A percentile compares a stretch with the other conserved stretches of the same genome.
These are phyloP conservation scores for Pandemis corylana DNA, from an alignment of 2,888 invertebrate species.

Conservation along the genomic window DNA sequence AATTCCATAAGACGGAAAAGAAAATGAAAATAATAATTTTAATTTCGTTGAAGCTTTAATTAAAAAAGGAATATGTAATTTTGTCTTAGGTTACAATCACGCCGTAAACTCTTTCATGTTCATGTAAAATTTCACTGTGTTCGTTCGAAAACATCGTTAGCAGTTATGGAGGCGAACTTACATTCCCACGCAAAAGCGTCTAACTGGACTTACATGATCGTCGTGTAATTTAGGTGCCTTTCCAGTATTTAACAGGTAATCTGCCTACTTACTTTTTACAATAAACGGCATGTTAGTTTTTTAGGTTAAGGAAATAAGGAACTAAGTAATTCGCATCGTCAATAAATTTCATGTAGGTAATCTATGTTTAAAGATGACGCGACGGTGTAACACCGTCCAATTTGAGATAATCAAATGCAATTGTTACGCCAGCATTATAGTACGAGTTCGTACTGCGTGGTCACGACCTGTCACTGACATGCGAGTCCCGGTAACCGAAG, in stretches of 20 bases:
- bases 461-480: slow-evolving; percentile 53
- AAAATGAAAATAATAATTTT: neutral
- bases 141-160: slow-evolving; percentile 22
- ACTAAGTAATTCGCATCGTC: neutral
- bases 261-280: neutral
- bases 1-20: neutral
- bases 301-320: neutral
- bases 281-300: neutral
- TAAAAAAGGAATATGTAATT: neutral
- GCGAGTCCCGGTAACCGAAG: slow-evolving; percentile 54
- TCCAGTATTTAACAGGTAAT: neutral
- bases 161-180: slow-evolving; percentile 12
- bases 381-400: slow-evolving; percentile 13
- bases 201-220: slow-evolving; percentile 23
- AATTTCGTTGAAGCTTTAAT: neutral
- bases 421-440: slow-evolving; percentile 48
- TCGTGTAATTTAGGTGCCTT: slow-evolving; percentile 4
- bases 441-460: slow-evolving; percentile 46
- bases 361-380: slow-evolving; percentile 6
- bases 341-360: neutral
- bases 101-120: neutral
- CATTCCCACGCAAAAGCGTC: slow-evolving; percentile 34
- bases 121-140: slow-evolving; percentile 12
- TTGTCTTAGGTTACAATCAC: neutral
- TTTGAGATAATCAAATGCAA: slow-evolving; percentile 40